These are phyloP conservation scores for Adelges cooleyi DNA, from an alignment of 1,140 invertebrate genomes.

Conservation along the genomic window DNA sequence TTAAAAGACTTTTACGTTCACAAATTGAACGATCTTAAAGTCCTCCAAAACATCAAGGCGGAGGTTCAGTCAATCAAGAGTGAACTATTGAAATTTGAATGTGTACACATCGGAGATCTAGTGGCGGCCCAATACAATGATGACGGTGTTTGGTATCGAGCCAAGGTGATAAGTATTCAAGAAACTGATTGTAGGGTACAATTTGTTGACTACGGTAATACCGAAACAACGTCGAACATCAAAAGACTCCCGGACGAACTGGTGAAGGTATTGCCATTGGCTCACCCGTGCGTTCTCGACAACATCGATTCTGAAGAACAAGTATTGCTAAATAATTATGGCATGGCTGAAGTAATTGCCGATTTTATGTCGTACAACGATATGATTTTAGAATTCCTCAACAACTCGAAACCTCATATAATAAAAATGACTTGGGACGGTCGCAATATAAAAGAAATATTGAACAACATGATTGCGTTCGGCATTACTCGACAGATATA, in stretches of 20 bases:
- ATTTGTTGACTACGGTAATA: constrained; percentile 17
- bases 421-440: background rate
- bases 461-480: constrained; percentile 4
- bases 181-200: background rate
- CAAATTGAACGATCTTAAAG: background rate
- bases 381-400: background rate
- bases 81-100: background rate
- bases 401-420: background rate
- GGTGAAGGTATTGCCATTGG: background rate
- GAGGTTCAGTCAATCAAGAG: background rate
- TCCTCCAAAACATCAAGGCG: background rate
- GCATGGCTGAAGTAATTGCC: background rate
- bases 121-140: constrained; percentile 14
- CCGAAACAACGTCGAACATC: background rate
- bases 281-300: background rate
- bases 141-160: constrained; percentile 17
- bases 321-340: background rate
- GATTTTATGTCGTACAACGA: background rate
- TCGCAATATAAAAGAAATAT: background rate
- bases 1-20: constrained; percentile 12
- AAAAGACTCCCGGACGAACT: background rate
- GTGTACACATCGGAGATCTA: background rate
- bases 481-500: background rate
- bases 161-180: background rate
- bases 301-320: constrained; percentile 2